A percentile compares a stretch with the other conserved stretches of the same genome.
These are phyloP conservation scores for Cantharis flavilabris DNA, from an alignment of 2,888 invertebrate genomes.

Conservation along the genomic window DNA sequence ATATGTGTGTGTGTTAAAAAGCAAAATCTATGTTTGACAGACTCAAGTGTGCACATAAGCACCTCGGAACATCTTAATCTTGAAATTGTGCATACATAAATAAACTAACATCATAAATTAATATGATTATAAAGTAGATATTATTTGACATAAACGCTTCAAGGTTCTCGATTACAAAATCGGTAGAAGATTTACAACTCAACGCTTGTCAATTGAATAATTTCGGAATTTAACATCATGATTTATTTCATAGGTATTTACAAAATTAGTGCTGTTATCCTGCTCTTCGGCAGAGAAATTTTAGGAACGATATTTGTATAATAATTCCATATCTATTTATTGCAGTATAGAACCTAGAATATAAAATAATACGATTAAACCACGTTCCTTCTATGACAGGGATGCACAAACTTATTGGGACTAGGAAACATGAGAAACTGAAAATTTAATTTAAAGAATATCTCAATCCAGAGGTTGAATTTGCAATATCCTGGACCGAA, in stretches of 20 bases:
- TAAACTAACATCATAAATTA: background rate
- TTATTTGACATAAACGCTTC: background rate
- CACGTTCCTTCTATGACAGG: too few relatives aligned
- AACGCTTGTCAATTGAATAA: background rate
- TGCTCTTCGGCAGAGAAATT: too few relatives aligned
- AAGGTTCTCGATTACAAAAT: background rate
- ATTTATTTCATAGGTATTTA: background rate
- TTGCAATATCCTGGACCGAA: too few relatives aligned
- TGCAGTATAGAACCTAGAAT: too few relatives aligned
- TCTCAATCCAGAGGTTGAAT: too few relatives aligned
- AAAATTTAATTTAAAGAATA: too few relatives aligned
- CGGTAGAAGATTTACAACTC: background rate
- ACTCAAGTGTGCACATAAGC: background rate
- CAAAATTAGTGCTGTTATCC: background rate
- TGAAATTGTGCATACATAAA: background rate
- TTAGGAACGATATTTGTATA: too few relatives aligned
- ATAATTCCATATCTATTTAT: too few relatives aligned
- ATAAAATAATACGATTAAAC: too few relatives aligned
- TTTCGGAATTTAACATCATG: background rate
- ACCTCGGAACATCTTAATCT: background rate
- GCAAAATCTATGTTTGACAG: background rate
- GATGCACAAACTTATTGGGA: too few relatives aligned
- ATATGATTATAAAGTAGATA: background rate
- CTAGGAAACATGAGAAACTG: too few relatives aligned
- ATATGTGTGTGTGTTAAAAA: too few relatives aligned